A percentile compares a stretch with the other conserved stretches of the same genome.
phyloP scores from a whole-genome alignment of 2,797 vertebrate species.

The Microhierax caerulescens region DNA sequence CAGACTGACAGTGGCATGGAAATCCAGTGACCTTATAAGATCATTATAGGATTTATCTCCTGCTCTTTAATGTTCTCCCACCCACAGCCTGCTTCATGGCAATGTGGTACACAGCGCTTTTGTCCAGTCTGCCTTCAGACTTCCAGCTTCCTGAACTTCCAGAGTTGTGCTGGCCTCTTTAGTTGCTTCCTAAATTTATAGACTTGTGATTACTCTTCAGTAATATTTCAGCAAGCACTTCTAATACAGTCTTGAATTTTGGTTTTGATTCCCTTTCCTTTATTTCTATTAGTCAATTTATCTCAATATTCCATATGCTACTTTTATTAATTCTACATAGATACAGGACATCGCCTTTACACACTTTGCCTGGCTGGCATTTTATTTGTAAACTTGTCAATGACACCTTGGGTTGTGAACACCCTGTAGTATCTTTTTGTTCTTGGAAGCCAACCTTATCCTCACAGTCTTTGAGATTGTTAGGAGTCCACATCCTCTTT shows the following conservation, averaged over 20 bases:
- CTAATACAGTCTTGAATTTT: neutral
- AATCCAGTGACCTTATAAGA: neutral
- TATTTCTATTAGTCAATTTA: neutral
- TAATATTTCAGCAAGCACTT: neutral
- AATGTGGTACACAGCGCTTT: neutral
- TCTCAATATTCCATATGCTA: neutral
- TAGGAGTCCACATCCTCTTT: neutral
- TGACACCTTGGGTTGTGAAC: neutral
- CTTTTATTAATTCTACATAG: neutral
- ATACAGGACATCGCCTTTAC: neutral
- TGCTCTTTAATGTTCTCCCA: neutral
- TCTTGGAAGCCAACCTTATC: neutral
- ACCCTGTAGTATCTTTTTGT: fast-evolving
- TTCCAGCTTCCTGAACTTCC: too few species aligned
- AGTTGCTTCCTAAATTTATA: neutral
- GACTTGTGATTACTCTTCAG: neutral
- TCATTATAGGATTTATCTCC: neutral
- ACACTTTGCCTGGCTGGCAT: neutral
- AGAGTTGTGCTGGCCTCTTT: neutral
- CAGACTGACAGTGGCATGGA: neutral
- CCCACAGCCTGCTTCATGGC: neutral
- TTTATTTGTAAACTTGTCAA: neutral
- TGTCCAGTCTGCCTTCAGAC: fast-evolving
- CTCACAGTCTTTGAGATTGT: neutral
- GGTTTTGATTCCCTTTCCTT: neutral